Evolutionary conservation across 1,140 invertebrate genomes (phyloP), one percentile per base, ranked within the genome.

Genomic region (Acromyrmex charruanus): DNA sequence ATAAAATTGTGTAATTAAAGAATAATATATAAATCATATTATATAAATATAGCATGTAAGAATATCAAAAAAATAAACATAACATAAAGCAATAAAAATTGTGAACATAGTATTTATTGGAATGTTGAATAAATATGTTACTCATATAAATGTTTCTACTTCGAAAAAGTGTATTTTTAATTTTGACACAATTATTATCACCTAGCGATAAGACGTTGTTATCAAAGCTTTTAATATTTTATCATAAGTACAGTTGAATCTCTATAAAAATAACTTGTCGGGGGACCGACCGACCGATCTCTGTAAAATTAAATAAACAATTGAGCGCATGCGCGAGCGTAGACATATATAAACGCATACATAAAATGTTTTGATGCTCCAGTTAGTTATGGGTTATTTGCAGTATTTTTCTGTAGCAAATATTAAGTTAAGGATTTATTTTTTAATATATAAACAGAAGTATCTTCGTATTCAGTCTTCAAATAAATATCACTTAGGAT

Each of bases 401-500:
- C 16, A 28, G 7, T 9, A 31, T 5, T 53, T 31, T 28, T 10
- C 31, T 35, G 55, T n/a, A 53, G 21, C 21, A 51, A 51, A 28
- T 18, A 69, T 53, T 28, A 18, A 71, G 6, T 18, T 71, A 16
- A 6, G 25, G 21, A 44, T 12, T 5, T 1, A 55, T n/a, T 7
- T 55, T 69, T 69, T 49, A 16, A 51, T 51, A 69, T 44, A 28
- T 21, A 25, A 51, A 69, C 5, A n/a, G 1, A 69, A 69, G 9
- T 69, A 51, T 51, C 51, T 39, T 14, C n/a, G 5, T 66, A 69
- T 51, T 6, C 59, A 14, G 28, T 3, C 3, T 14, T 51, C 9
- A 39, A 39, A 66, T 39, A 66, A 66, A 69, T 14, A 69, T 69
- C 10, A n/a, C 44, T 69, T 69, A 69, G 2, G n/a, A 28, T 16